Conservation (phyloP, 2,797 vertebrate species). For the Danio albolineatus region DNA sequence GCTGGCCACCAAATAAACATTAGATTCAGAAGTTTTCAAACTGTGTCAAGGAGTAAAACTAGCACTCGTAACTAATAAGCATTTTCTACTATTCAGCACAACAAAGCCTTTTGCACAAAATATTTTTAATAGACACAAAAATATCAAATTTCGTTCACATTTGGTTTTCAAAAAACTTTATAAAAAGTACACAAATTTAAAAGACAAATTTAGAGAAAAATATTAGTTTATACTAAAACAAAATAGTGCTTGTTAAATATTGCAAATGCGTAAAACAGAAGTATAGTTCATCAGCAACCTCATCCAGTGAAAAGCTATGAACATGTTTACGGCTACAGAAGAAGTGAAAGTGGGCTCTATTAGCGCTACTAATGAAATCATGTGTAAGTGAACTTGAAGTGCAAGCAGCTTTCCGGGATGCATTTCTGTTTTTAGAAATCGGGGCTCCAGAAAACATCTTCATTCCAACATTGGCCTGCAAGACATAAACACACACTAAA, state of each 20-base stretch:
- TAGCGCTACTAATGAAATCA: neutral
- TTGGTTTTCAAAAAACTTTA: neutral
- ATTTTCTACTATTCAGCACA: conserved; percentile 5
- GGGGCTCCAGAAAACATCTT: conserved; percentile 3
- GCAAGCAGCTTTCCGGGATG: neutral
- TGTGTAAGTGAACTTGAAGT: neutral
- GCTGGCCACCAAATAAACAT: neutral
- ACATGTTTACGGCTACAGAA: neutral
- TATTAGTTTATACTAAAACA: neutral
- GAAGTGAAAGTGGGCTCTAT: neutral
- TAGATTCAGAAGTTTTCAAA: neutral
- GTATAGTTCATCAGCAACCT: neutral
- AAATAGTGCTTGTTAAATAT: neutral
- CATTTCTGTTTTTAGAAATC: neutral
- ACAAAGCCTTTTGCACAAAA: conserved; percentile 11
- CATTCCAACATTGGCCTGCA: conserved; percentile 37
- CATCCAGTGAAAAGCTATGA: conserved; percentile 7
- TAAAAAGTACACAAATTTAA: neutral
- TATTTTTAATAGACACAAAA: conserved; percentile 26
- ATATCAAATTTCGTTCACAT: neutral
- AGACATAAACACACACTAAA: neutral
- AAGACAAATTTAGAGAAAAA: neutral
- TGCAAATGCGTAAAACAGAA: neutral
- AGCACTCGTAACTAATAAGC: neutral
- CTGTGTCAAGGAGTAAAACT: neutral